These are phyloP conservation scores for Melipona quadrifasciata DNA, from an alignment of 1,140 invertebrate genomes.

Conservation along the genomic window DNA sequence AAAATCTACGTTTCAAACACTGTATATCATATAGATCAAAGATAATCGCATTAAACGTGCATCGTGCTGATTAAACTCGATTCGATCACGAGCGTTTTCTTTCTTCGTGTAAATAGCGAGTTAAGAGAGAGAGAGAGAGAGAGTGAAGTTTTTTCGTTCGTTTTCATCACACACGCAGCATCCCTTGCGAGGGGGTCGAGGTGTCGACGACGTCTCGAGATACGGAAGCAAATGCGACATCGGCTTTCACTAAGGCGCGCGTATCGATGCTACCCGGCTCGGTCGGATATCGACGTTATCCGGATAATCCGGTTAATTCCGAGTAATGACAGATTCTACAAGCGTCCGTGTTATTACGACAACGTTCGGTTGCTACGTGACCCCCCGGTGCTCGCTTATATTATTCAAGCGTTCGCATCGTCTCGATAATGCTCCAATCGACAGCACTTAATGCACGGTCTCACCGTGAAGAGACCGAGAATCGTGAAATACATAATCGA, in stretches of 20 bases:
- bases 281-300: slow-evolving; percentile 39
- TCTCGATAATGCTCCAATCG: slow-evolving; percentile 21
- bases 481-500: background rate
- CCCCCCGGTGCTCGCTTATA: slow-evolving; percentile 10
- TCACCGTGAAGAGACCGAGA: background rate
- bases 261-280: slow-evolving; percentile 36
- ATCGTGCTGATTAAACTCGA: no score
- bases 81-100: no score
- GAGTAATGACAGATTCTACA: slow-evolving; percentile 51
- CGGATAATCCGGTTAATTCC: slow-evolving; percentile 52
- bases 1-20: background rate
- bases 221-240: background rate
- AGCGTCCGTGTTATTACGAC: slow-evolving; percentile 32
- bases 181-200: no score
- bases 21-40: no score
- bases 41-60: no score
- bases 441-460: background rate
- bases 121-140: no score
- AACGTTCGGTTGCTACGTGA: slow-evolving; percentile 13
- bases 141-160: no score
- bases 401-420: slow-evolving; percentile 37
- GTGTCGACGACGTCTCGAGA: background rate
- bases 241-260: slow-evolving; percentile 13
- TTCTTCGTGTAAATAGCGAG: no score
- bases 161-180: no score